These are phyloP conservation scores for Alligator sinensis DNA, from an alignment of 2,113 vertebrate species.

Conservation along the genomic window DNA sequence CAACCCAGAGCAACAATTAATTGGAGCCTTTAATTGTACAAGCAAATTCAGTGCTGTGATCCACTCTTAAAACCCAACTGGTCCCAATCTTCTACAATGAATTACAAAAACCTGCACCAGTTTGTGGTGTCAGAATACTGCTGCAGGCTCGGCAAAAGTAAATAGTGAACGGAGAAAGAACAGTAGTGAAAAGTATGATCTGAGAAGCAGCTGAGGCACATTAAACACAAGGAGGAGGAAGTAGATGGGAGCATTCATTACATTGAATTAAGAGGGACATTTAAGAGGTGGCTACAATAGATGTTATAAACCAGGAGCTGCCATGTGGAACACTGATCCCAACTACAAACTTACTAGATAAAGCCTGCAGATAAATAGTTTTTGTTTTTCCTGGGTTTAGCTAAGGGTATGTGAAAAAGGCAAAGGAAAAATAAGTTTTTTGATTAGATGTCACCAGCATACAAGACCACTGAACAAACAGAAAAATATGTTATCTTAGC, in stretches of 20 bases:
- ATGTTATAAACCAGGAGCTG: not conserved
- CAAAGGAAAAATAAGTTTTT: not conserved
- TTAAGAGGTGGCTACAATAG: not conserved
- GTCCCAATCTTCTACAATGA: not conserved
- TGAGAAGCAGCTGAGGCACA: accelerated
- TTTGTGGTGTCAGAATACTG: not conserved
- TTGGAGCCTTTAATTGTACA: not conserved
- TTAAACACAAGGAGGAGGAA: not conserved
- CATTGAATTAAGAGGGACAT: not conserved
- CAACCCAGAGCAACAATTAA: too few relatives aligned
- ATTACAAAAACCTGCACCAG: not conserved
- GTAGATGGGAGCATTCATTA: not conserved
- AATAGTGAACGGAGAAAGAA: not conserved
- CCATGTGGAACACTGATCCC: not conserved
- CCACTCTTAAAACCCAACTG: not conserved
- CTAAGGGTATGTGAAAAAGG: not conserved
- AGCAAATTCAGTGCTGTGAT: not conserved
- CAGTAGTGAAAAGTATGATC: not conserved
- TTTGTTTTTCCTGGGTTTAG: too few relatives aligned
- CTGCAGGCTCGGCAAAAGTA: not conserved
- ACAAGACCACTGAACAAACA: not conserved
- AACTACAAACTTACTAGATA: not conserved
- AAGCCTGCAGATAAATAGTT: not conserved
- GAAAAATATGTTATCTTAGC: accelerated
- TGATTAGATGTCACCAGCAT: not conserved